Base-by-base conservation (phyloP, 2,888 invertebrate genomes). In the Neria commutata region DNA sequence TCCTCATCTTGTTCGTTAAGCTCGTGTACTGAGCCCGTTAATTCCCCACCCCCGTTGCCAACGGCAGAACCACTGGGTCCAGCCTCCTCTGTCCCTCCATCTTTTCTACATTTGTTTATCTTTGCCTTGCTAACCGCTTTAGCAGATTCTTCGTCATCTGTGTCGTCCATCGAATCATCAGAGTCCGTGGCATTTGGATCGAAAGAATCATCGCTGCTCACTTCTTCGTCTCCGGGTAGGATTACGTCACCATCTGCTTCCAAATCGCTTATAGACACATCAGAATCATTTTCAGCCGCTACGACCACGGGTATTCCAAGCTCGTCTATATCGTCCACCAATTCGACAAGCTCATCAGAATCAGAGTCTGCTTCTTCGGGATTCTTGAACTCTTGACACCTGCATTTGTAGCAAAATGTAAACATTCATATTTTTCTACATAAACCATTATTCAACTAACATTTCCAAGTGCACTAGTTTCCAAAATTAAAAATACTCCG, bases 1-100 rank as follows among this genome's bases (percentile, higher is more conserved):
- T 91, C 89, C 62, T 90, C 89, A n/a, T 83, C 81, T 26, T 80
- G 78, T 49, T 78, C 80, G 55, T 81, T 74, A 37, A 79, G 62
- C 16, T 79, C 78, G 2, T 64, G 49, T n/a, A 61, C 34, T 2
- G 57, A 60, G 2, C 29, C 45, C 1, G 61, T 26, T 1, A 57
- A 54, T 5, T 47, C 46, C 50, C 25, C 58, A 5, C 42, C 50
- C 1, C 26, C 47, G 8, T 24, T 54, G 26, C 40, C 55, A 14
- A 51, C 45, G 8, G 65, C 62, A 2, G 64, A 55, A 5, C 71
- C 64, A 42, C 67, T 65, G 1, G 70, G 64, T 0, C 61, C 67
- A 1, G 56, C 54, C 4, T n/a, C n/a, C n/a, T 56, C 66, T 16
- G 56, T 62, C 16, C 65, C 66, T 49, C 68, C 67, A 37, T 56